Evolutionary conservation across 2,888 invertebrate genomes (phyloP).

Genomic region (Melanotus villosus): DNA sequence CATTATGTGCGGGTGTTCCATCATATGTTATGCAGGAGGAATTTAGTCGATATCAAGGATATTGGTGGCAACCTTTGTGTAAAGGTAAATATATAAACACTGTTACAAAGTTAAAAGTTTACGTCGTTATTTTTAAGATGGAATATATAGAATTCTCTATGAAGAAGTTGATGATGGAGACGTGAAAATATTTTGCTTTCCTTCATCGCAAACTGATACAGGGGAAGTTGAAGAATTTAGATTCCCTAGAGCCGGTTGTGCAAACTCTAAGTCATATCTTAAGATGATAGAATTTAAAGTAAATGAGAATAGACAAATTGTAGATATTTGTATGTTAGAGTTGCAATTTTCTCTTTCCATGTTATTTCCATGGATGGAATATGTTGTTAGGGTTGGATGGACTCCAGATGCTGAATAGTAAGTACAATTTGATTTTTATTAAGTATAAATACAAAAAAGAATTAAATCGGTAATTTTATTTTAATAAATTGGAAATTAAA

Average conservation of each 20-base stretch:
- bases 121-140: conserved; percentile 70
- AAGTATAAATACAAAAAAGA: no score
- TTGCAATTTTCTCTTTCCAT: conserved; percentile 82
- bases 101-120: not conserved
- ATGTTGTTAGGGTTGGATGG: conserved; percentile 96
- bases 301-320: conserved; percentile 76
- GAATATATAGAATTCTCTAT: conserved; percentile 85
- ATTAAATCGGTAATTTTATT: no score
- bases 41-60: conserved; percentile 95
- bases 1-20: conserved; percentile 93
- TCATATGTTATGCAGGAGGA: conserved; percentile 99
- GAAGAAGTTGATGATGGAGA: conserved; percentile 92
- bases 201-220: conserved; percentile 83
- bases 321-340: conserved; percentile 82
- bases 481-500: no score
- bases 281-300: conserved; percentile 88
- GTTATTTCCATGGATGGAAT: conserved; percentile 95
- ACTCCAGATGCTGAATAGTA: conserved; percentile 91
- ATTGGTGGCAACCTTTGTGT: conserved; percentile 93
- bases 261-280: conserved; percentile 91
- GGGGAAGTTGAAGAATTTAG: conserved; percentile 90
- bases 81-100: conserved; percentile 20
- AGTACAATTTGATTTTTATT: no score
- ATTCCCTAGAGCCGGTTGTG: conserved; percentile 90
- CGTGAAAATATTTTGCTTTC: conserved; percentile 92